Conservation (phyloP, 2,113 vertebrate species). For the Rostratula benghalensis region DNA sequence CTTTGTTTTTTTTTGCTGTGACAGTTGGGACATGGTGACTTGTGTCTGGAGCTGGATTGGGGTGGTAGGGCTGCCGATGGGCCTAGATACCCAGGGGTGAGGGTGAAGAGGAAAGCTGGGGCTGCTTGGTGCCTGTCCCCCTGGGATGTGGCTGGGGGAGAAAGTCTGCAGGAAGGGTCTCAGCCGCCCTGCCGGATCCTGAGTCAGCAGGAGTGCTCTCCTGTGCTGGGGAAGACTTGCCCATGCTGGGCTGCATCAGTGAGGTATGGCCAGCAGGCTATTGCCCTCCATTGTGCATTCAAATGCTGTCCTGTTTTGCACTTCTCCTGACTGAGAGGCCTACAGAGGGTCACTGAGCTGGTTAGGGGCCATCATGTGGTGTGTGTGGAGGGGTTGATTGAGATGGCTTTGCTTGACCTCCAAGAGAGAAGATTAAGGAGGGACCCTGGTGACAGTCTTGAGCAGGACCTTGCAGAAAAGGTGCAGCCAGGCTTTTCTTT, state of each 20-base stretch:
- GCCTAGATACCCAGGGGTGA: background rate
- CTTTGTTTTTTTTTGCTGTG: background rate
- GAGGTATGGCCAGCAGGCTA: rapidly evolving
- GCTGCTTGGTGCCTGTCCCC: background rate
- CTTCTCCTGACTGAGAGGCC: background rate
- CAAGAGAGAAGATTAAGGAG: background rate
- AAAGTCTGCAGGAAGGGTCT: background rate
- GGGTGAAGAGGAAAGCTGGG: background rate
- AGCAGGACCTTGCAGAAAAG: background rate
- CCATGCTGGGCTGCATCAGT: background rate
- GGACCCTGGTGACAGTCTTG: background rate
- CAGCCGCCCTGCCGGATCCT: no score
- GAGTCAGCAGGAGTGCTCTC: background rate
- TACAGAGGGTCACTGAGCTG: no score
- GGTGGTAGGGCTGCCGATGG: background rate
- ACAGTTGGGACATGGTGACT: rapidly evolving
- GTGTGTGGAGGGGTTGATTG: background rate
- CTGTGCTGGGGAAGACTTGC: background rate
- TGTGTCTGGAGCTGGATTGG: background rate
- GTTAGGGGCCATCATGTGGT: background rate
- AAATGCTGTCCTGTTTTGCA: background rate
- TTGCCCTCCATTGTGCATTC: rapidly evolving
- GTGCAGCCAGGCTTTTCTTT: background rate
- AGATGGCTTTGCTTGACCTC: background rate
- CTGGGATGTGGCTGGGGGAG: rapidly evolving